Conservation (phyloP, 2,113 vertebrate genomes). For the Corythaixoides concolor region DNA sequence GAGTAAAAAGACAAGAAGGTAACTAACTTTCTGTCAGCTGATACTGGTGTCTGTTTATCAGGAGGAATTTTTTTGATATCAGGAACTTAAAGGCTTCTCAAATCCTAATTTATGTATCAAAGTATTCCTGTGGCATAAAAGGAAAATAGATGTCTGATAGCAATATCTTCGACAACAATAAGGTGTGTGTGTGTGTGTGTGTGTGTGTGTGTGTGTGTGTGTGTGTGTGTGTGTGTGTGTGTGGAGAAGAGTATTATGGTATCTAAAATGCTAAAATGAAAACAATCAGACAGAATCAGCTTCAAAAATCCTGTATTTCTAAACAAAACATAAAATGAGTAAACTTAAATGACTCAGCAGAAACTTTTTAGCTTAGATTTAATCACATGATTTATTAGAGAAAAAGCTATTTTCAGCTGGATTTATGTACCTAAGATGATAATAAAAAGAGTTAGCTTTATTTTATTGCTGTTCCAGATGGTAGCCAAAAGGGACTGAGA, state of each 20-base stretch:
- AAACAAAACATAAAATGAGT: neutral
- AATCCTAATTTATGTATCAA: neutral
- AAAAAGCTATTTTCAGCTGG: neutral
- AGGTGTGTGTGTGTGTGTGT: too few relatives aligned
- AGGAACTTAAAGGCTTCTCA: neutral
- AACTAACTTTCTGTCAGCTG: neutral
- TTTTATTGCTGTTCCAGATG: slow-evolving; percentile 38
- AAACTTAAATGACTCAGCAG: neutral
- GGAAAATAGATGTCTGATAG: neutral
- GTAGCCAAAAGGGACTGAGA: neutral
- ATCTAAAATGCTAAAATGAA: neutral
- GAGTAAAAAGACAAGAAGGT: neutral
- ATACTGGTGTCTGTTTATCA: neutral
- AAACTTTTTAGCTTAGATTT: slow-evolving; percentile 1
- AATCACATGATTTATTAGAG: neutral
- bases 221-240: too few relatives aligned
- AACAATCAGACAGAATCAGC: neutral
- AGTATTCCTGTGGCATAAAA: neutral
- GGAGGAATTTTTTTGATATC: neutral
- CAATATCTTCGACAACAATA: neutral
- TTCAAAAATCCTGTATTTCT: neutral
- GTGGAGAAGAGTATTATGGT: too few relatives aligned
- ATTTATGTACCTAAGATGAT: neutral
- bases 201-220: too few relatives aligned
- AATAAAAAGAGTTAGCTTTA: neutral